Evolutionary conservation across 2,797 vertebrate species (phyloP).

Genomic region (Lophius americanus): DNA sequence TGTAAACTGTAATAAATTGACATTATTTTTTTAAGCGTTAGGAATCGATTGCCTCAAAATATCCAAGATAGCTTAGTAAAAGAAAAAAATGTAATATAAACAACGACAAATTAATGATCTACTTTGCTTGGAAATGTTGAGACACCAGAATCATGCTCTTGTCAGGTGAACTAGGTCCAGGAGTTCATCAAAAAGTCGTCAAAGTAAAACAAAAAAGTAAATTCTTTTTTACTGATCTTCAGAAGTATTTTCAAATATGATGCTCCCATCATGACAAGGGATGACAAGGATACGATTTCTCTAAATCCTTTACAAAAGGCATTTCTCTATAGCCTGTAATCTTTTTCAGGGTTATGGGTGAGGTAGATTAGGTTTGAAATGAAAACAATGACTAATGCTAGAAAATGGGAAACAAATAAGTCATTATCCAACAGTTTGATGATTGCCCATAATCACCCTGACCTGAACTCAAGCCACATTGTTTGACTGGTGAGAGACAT

Average conservation of each 20-base stretch:
- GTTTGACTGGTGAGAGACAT: slow-evolving; percentile 16
- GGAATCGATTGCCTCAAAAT: no score
- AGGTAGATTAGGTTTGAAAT: no score
- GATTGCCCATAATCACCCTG: not conserved
- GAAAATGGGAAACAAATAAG: not conserved
- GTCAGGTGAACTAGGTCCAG: not conserved
- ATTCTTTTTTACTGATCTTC: not conserved
- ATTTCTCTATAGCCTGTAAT: not conserved
- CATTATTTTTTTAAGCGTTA: no score
- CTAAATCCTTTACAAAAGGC: not conserved
- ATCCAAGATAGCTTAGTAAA: no score
- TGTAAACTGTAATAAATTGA: no score
- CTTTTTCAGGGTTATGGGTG: no score
- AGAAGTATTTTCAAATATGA: not conserved
- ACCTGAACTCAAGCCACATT: not conserved
- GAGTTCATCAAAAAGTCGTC: not conserved
- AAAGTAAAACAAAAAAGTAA: not conserved
- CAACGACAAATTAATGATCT: not conserved
- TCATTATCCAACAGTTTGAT: not conserved
- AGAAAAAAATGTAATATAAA: no score
- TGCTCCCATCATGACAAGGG: not conserved
- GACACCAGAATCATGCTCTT: slow-evolving; percentile 4
- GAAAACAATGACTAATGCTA: no score
- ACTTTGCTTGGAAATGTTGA: not conserved
- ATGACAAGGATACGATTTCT: not conserved